Evolutionary conservation across 2,888 invertebrate genomes (phyloP), one percentile per base, ranked within the genome.

Genomic region (Drosophila fulvimacula): DNA sequence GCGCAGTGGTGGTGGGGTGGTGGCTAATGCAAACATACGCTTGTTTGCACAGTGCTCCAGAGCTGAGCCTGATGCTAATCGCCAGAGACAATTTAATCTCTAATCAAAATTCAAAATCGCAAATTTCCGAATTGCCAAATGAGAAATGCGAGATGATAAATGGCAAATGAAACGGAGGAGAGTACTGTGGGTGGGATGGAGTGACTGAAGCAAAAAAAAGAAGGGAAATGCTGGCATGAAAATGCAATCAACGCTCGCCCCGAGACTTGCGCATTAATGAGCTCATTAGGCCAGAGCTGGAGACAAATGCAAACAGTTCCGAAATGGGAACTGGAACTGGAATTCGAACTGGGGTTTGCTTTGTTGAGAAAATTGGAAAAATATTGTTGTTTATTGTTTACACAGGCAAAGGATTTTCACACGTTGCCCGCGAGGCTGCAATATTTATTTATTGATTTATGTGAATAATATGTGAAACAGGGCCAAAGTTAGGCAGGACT

Each of bases 1-100:
- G 34, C 5, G 51, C 51, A 21, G 7, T 19, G 24, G 11, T 19
- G 19, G 7, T 39, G 17, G 19, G 51, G 69, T 51, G 51, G 69
- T 51, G 44, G 46, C 78, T 88, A 89, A 89, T 82, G 77, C 85
- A 85, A 89, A 82, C 85, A 89, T 89, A 85, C 89, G 85, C 78
- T 89, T 88, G 72, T 89, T 89, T 85, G 85, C 88, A 77, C 89
- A 85, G 53, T 56, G 57, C 73, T 73, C 51, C 52, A 64, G 59
- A 49, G 61, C 15, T 65, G 44, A 58, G 53, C 59, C 73, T 36
- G 82, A 87, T 87, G 89, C 82, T 89, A 85, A 85, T 85, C 85
- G 86, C 81, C 81, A 85, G 86, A 73, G 85, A 85, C 89, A 85
- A 89, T 89, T 88, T 85, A 85, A 89, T 85, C 85, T 85, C 88